Base-by-base conservation (phyloP, 2,113 vertebrate species). In the Neoarius graeffei region DNA sequence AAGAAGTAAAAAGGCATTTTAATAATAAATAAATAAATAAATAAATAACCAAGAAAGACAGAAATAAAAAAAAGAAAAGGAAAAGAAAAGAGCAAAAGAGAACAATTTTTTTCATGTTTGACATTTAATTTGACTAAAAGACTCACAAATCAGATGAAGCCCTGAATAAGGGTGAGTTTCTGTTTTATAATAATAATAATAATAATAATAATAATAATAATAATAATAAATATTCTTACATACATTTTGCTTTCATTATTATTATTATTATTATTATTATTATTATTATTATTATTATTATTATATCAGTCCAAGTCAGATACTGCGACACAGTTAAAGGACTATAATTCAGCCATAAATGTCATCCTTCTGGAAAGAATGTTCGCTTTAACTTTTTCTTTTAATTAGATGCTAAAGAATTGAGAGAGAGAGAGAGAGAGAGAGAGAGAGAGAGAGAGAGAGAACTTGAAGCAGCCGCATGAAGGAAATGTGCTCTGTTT, bases 401-500 rank as follows among this genome's bases (percentile, higher is more conserved):
- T 54, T 15, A 1, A 79, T 60, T 59, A 52, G 54, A 56, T 30
- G 48, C 42, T n/a, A 54, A 30, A 50, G 42, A 79, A 50, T 27
- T 35, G 4, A 13, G 4, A 23, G 57, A 30, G 15, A 9, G 30
- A 35, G 17, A 20, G 23, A 50, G 23, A 50, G 71, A 77, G 30
- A 23, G 30, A 73, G 69, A 30, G 10, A 17, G 6, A n/a, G 48
- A 25, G 15, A 14, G 30, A 50, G 9, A 19, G 20, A 59, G 5
- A 27, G 71, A 77, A 10, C 15, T 19, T 25, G 57, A n/a, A 35
- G 66, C 56, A 25, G 42, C 48, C 25, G 48, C 23, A 62, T 11
- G n/a, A 25, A 42, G 59, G 66, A 88, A 84, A 56, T 82, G 86
- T 59, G 67, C 86, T 87, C 81, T 89, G 71, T 86, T 89, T 77